Base-by-base conservation (phyloP, 2,797 vertebrate genomes). In the Malacoctenus gilli region DNA sequence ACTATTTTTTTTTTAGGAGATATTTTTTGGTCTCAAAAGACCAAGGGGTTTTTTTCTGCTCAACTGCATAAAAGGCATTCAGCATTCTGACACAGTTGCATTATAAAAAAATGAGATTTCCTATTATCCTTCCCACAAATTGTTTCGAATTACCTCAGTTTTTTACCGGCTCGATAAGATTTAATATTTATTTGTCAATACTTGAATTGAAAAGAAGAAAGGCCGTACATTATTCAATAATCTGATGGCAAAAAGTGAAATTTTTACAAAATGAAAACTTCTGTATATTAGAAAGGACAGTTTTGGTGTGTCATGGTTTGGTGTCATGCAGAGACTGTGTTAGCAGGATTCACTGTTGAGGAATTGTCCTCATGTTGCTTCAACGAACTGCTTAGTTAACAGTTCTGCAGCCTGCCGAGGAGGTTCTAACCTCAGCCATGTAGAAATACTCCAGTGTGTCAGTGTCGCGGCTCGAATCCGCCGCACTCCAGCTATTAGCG, bases 21-120 rank as follows among this genome's bases (percentile, higher is more conserved):
- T 68, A 66, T 76, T 79, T n/a, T 69, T 72, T 72, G 43, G 36
- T 59, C n/a, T 22, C 48, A 60, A 51, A 38, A 58, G 18, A 32
- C 0, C n/a, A n/a, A n/a, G n/a, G n/a, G n/a, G n/a, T 21, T 13
- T 51, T 62, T 4, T 8, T 13, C 16, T 16, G 43, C 44, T 49
- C 16, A 39, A 2, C 15, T 15, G 7, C 4, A 20, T 0, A 30
- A 75, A 5, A 6, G 10, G 4, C 4, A 13, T 39, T 39, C 30
- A 40, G 25, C 16, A 16, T 41, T 25, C 13, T 8, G 38, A 14
- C 21, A 15, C 25, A 36, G 36, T 25, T n/a, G 30, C n/a, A 8
- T 64, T 44, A 41, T 36, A 39, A 8, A 25, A 56, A 44, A 52
- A 23, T 0, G 25, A 3, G 22, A 44, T 11, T 14, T 9, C 7